Evolutionary conservation across 1,140 invertebrate genomes (phyloP), one percentile per base, ranked within the genome.

Genomic region (Hyposmocoma kahamanoa): DNA sequence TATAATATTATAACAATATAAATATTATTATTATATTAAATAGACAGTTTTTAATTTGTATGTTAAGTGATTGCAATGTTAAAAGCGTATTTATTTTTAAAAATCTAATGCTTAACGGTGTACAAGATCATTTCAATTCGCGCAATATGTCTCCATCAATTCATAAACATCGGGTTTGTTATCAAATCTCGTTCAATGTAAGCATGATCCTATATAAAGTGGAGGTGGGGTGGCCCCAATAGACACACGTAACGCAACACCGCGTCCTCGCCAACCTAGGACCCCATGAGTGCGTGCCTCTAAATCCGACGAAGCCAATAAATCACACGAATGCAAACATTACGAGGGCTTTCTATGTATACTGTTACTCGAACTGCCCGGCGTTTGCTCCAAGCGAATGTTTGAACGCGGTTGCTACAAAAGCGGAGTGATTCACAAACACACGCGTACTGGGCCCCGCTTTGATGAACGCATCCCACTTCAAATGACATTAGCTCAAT

Each of bases 311-410:
- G 74, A 75, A 75, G 71, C 76, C 73, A 75, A 80, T 83, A 83
- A 77, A 80, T 75, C 76, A 78, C 79, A 83, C 79, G 79, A 70
- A 79, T 56, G 71, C 71, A 80, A 80, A 80, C 76, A 79, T 55
- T 63, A 61, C 62, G 63, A 68, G 62, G 72, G 71, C 64, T 69
- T 65, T 67, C 67, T 64, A 60, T 73, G 64, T 79, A 72, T 76
- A 74, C 65, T 74, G 76, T 72, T 69, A 70, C 67, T 62, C 63
- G 55, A 49, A 53, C 50, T 57, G 55, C 47, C 53, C 57, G 53
- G 50, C 53, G 51, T 59, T 55, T 42, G 52, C 53, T 52, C 48
- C 32, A 17, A 55, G 45, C 42, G 49, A 56, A 48, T 64, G 54
- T 63, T 63, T 70, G 56, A 56, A 51, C 46, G 49, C 50, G 58